Evolutionary conservation across 2,888 invertebrate species (phyloP).

Genomic region (Eilema griseolum): DNA sequence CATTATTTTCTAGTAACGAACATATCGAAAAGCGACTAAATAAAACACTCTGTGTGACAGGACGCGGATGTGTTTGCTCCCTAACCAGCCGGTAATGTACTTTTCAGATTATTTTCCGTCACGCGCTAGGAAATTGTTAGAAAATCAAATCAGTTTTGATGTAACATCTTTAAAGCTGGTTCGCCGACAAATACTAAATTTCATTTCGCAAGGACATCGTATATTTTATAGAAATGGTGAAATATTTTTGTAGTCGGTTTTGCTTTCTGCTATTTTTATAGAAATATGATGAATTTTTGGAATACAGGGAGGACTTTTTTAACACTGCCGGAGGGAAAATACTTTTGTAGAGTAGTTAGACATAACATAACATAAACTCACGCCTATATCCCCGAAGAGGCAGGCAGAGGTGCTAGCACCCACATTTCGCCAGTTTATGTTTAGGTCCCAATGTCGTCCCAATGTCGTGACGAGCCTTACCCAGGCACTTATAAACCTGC

Average conservation of each 20-base stretch:
- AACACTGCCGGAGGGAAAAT: too few species aligned
- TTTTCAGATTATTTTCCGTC: constrained; percentile 34
- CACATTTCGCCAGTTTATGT: too few species aligned
- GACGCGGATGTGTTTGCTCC: constrained; percentile 33
- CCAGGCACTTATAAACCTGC: too few species aligned
- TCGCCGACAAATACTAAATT: constrained; percentile 16
- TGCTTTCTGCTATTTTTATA: not conserved
- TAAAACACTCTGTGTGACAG: constrained; percentile 22
- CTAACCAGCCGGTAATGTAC: constrained; percentile 36
- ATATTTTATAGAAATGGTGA: not conserved
- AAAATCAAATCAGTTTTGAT: constrained; percentile 31
- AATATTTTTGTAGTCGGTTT: not conserved
- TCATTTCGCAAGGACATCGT: not conserved
- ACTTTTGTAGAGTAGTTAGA: too few species aligned
- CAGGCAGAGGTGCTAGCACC: too few species aligned
- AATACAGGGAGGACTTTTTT: too few species aligned
- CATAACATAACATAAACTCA: too few species aligned
- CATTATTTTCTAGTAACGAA: constrained; percentile 29
- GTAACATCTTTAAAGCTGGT: constrained; percentile 16
- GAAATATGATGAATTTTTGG: too few species aligned
- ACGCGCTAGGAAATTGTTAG: constrained; percentile 34
- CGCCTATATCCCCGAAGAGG: too few species aligned
- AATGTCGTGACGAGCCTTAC: too few species aligned
- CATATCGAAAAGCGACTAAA: constrained; percentile 9
- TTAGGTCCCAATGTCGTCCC: too few species aligned